Evolutionary conservation across 2,888 invertebrate genomes (phyloP), one percentile per base, ranked within the genome.

Genomic region (Rhamnusium bicolor): DNA sequence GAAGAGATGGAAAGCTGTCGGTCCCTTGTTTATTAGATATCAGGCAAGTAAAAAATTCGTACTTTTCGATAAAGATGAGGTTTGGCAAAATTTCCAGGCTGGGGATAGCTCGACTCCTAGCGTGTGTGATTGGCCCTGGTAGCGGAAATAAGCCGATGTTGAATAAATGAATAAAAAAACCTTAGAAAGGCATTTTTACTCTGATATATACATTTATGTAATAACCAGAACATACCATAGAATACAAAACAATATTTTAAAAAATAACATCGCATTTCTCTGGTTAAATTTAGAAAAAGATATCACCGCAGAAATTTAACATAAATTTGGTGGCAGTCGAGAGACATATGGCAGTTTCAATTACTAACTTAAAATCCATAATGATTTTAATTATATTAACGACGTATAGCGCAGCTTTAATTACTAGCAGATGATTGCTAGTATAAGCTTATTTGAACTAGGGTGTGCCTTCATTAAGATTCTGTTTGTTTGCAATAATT

Each of bases 391-490:
- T 74, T 77, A 77, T 65, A 72, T 67, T 71, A 72, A 67, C 72
- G 58, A 71, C 72, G 70, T 62, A 46, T 58, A 61, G 40, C 51
- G 46, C 61, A 62, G 32, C 54, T 60, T 78, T 78, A 76, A 76
- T 76, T 78, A 72, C 69, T 60, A 70, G 49, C 78, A 76, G 74
- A 78, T 77, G 77, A 75, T 72, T 68, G 71, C 62, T 69, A 29
- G 47, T 66, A 67, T 71, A n/a, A 49, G 56, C 67, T 53, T 54
- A 53, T 53, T 67, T 32, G 54, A 53, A 63, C 67, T 32, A 75
- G 75, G 77, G 78, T 63, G 78, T 70, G 78, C 58, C 70, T 72
- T 73, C 71, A 74, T 77, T 74, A 74, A 74, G 71, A 75, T 73
- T 73, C 65, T 75, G 77, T 75, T 77, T 75, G 75, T 73, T 77